A percentile compares a stretch with the other conserved stretches of the same genome.
Conservation (phyloP, 1,140 invertebrate genomes). For the Drosophila ficusphila region DNA sequence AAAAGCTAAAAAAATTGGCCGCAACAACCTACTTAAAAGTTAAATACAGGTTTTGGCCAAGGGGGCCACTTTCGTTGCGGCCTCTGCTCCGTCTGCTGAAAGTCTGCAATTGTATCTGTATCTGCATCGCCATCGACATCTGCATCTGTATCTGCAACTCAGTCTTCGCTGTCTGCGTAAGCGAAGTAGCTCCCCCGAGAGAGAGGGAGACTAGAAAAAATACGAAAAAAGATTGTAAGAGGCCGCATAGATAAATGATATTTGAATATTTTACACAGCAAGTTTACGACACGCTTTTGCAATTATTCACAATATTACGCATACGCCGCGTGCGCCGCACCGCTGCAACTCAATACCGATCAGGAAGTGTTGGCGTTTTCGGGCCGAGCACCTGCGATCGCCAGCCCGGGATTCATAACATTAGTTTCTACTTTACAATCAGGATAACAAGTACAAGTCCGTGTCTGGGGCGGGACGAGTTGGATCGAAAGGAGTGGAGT, state of each 20-base stretch:
- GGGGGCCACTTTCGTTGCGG: conserved; percentile 60
- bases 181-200: conserved; percentile 40
- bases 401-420: conserved; percentile 48
- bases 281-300: conserved; percentile 71
- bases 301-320: conserved; percentile 77
- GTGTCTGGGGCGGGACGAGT: conserved; percentile 35
- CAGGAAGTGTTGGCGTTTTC: conserved; percentile 56
- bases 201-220: conserved; percentile 6
- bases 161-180: conserved; percentile 44
- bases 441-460: conserved; percentile 70
- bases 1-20: conserved; percentile 47
- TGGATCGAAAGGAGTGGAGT: not conserved
- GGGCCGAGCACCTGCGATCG: conserved; percentile 52
- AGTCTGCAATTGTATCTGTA: conserved; percentile 36
- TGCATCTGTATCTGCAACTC: conserved; percentile 10
- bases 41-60: conserved; percentile 67
- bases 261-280: conserved; percentile 55
- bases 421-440: conserved; percentile 63
- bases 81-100: conserved; percentile 25
- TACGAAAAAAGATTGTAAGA: conserved; percentile 22
- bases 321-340: conserved; percentile 47
- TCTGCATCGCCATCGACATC: conserved; percentile 3
- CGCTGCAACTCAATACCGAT: conserved; percentile 53
- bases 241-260: conserved; percentile 53
- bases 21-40: conserved; percentile 66